Base-by-base conservation (phyloP, 2,113 vertebrate genomes). In the Pipa parva region DNA sequence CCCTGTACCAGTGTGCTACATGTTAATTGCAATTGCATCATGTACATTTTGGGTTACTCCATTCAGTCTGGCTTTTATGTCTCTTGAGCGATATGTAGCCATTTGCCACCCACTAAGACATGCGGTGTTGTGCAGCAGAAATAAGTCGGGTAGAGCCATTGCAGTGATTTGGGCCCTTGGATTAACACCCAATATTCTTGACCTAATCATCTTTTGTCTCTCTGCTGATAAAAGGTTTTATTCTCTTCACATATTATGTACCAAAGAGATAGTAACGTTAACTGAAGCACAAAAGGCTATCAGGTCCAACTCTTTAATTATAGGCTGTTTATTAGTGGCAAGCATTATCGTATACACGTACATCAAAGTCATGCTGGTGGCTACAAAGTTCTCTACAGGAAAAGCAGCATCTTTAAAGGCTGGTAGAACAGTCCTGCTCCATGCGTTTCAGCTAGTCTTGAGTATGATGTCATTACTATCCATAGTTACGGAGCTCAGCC, bases 41-140 rank as follows among this genome's bases (percentile, higher is more conserved):
- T 22, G 15, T 2, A 55, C 59, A n/a, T 46, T 46, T 11, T 11
- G 11, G 22, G 36, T 62, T 2, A 71, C 48, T 13, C 68, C 68
- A 1, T 62, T 31, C 17, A 71, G 55, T 27, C 31, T 71, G n/a
- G 59, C 59, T 1, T 8, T 45, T 50, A 71, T 71, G 68, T 36
- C 68, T 24, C 27, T 71, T n/a, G 68, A 71, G 21, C 33, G 59
- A 7, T 71, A 71, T 29, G 27, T 57, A 10, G 63, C 63, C 11
- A 65, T 65, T 48, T 57, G 52, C 5, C 58, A 29, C 24, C 63
- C 68, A 1, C 20, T 71, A 7, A 52, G 27, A 28, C 49, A 71
- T n/a, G 21, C 25, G 15, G 3, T 26, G 13, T 7, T 71, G 3
- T 63, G 59, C 27, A 71, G 59, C 4, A 6, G 29, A 7, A 13